Percentiles rank a stretch among this genome's conserved stretches.
These are phyloP conservation scores for Mionectes macconnelli DNA, from an alignment of 2,113 vertebrate genomes.

Conservation along the genomic window DNA sequence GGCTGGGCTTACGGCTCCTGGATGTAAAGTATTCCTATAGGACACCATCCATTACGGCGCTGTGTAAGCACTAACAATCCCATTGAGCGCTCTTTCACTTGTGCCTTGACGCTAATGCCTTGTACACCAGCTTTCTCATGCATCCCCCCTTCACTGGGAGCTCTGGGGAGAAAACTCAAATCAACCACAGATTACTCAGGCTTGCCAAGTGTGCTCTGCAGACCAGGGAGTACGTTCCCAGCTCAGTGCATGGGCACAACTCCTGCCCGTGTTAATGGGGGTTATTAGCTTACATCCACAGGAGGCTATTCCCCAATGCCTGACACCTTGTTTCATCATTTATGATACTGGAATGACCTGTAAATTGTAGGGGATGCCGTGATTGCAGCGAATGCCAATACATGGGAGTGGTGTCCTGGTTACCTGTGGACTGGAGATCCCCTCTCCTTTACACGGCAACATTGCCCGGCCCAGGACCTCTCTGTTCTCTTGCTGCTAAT, in stretches of 20 bases:
- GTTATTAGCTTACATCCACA: background rate
- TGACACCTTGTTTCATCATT: background rate
- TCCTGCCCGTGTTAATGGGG: background rate
- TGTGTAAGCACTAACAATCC: conserved; percentile 24
- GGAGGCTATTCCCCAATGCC: background rate
- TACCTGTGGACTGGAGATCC: background rate
- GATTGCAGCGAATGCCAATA: background rate
- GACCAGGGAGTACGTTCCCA: background rate
- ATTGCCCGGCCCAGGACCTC: background rate
- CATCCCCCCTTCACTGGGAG: background rate
- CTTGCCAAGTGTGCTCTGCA: background rate
- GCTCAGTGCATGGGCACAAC: background rate
- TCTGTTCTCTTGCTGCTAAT: background rate
- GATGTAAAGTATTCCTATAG: background rate
- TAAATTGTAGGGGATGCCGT: background rate
- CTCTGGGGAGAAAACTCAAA: conserved; percentile 43
- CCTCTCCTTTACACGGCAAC: background rate
- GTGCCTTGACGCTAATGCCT: conserved; percentile 34
- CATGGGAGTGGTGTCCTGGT: rapidly evolving
- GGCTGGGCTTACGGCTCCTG: background rate
- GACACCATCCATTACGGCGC: conserved; percentile 18
- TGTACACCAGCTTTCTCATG: conserved; percentile 6
- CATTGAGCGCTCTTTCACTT: background rate
- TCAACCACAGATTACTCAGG: conserved; percentile 45
- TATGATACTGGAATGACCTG: background rate